Evolutionary conservation across 2,888 invertebrate genomes (phyloP), one percentile per base, ranked within the genome.

Genomic region (Epinotia demarniana): DNA sequence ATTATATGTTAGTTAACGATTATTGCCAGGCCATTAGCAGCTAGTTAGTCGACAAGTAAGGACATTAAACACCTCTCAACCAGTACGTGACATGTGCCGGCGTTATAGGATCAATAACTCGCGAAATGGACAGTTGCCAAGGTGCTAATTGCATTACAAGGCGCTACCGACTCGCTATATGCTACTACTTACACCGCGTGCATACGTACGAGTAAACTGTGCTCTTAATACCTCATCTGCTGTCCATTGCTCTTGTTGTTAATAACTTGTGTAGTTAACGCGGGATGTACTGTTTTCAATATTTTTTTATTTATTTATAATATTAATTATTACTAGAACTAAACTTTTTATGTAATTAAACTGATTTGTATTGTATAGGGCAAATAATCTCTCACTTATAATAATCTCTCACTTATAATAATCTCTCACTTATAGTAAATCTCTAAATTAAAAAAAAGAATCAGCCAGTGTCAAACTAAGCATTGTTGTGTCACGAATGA

Each of bases 141-240:
- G 77, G 77, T 74, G 75, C 76, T 78, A 78, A 77, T 78, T 77
- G 78, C 78, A 78, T 78, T 78, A 77, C 72, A 76, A 64, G 71
- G 67, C 61, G 27, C 46, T 60, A 33, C 39, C 67, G 23, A 57
- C 66, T 53, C 23, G 19, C 39, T 53, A 55, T 53, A 27, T 67
- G 67, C 39, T 57, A 53, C 64, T 23, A 27, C 23, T 27, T 27
- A 57, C 57, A 62, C 57, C 58, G 33, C 18, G 61, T 63, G 57
- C 62, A 62, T 43, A 23, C 19, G 27, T 18, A n/a, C n/a, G n/a
- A n/a, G n/a, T n/a, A 39, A n/a, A 60, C 46, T 23, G 61, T 19
- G 39, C 49, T 60, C 23, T 68, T 68, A 68, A 73, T 68, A 39
- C 61, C 53, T 13, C 49, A n/a, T 13, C 46, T 8, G 13, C 39